phyloP scores from a whole-genome alignment of 2,113 vertebrate species.

The Hymenochirus boettgeri region DNA sequence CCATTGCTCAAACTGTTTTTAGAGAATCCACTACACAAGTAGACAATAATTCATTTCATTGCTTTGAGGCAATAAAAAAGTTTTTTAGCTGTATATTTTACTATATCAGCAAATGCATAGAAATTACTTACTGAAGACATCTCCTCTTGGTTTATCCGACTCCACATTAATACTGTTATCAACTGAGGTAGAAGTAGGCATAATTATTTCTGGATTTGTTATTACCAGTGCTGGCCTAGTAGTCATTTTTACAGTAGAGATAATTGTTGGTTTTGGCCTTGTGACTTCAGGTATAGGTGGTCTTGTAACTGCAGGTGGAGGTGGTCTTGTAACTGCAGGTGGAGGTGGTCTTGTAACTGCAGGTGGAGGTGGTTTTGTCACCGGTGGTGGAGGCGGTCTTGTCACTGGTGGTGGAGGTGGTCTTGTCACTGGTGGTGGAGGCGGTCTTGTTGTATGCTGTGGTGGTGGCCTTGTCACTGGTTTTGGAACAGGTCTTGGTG shows the following conservation, averaged over 20 bases:
- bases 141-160: conserved; percentile 86
- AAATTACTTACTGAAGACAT: conserved; percentile 88
- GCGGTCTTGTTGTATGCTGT: conserved; percentile 54
- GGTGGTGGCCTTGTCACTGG: conserved; percentile 44
- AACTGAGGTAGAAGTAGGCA: conserved; percentile 50
- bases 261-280: conserved; percentile 37
- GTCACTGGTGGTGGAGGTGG: conserved; percentile 42
- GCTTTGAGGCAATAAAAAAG: no score
- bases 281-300: conserved; percentile 36
- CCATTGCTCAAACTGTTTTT: no score
- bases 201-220: conserved; percentile 46
- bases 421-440: conserved; percentile 54
- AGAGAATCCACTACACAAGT: no score
- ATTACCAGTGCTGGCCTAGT: conserved; percentile 2
- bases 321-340: conserved; percentile 30
- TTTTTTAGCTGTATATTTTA: not conserved
- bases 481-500: conserved; percentile 36
- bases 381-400: conserved; percentile 13
- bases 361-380: conserved; percentile 31
- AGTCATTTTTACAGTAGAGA: conserved; percentile 41
- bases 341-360: conserved; percentile 43
- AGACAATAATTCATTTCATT: no score
- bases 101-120: not conserved
- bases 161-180: conserved; percentile 86
- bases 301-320: conserved; percentile 43